Evolutionary conservation across 37 sponge, comb jelly and placozoan species (phyloP), one percentile per base, ranked within the genome.

Genomic region (Halisarca cf. caerulea): DNA sequence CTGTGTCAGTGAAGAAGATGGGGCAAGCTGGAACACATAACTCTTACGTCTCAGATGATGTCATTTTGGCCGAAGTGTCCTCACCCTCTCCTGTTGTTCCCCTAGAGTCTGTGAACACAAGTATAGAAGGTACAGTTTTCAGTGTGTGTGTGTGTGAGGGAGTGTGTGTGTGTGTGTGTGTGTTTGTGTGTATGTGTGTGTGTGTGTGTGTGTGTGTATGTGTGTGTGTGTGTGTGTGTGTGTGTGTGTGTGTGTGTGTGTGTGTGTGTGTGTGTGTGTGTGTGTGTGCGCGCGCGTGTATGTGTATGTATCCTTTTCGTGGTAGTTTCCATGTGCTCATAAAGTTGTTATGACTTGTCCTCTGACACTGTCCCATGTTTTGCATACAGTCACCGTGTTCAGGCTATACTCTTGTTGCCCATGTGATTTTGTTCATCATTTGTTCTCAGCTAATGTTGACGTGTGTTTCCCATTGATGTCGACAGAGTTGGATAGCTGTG

Each of bases 1-100:
- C 93, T 43, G 59, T n/a, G 35, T 43, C 53, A 3, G 80, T 83
- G 62, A 70, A 58, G 17, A 92, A 92, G 27, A 30, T 88, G 23
- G 87, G 86, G 7, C 32, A 41, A 2, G 36, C 36, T 3, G 72
- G 61, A 20, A 44, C 17, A 11, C 77, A 74, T 25, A 43, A 7
- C 77, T 74, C 77, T 3, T 74, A n/a, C 77, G 45, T 74, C 2
- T 74, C 77, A 9, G 77, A 74, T 7, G 77, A 74, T 25, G 40
- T 71, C 40, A 71, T 71, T 71, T 39, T 71, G 72, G 72, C 20
- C 8, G 72, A 37, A 3, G 40, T 33, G 21, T 39, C 72, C 3
- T 30, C 64, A n/a, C 7, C 64, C 64, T n/a, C 64, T 30, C 25
- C 64, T 23, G n/a, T 28, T 6, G 25, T n/a, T 28, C 64, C 5